Evolutionary conservation across 2,113 vertebrate species (phyloP).

Genomic region (Grammomys dolichurus): DNA sequence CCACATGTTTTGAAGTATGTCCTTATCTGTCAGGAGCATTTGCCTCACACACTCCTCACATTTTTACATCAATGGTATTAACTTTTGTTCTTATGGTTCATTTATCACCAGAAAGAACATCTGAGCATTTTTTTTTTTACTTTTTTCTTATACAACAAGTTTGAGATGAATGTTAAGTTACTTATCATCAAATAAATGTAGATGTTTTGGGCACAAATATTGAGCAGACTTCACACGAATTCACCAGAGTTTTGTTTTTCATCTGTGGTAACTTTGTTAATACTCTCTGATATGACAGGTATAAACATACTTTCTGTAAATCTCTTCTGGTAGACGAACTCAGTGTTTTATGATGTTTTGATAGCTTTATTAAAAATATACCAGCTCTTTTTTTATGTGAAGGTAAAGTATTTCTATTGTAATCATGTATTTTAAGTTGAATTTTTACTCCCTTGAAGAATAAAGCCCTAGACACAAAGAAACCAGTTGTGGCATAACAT

Average conservation of each 20-base stretch:
- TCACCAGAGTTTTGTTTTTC: background rate
- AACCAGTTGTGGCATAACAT: background rate
- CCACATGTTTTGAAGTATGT: slow-evolving; percentile 73
- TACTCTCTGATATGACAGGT: background rate
- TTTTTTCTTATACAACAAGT: slow-evolving; percentile 22
- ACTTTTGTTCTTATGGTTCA: slow-evolving; percentile 61
- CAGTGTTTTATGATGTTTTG: background rate
- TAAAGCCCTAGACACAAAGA: background rate
- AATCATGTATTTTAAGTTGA: background rate
- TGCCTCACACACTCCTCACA: slow-evolving; percentile 71
- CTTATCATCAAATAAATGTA: too few species aligned
- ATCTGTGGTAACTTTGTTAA: background rate
- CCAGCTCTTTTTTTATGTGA: background rate
- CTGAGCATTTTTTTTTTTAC: slow-evolving; percentile 30
- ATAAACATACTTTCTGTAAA: background rate
- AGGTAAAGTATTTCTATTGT: background rate
- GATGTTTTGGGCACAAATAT: background rate
- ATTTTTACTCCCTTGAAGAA: background rate
- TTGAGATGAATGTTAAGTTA: background rate
- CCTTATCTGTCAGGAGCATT: slow-evolving; percentile 68
- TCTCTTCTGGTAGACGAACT: background rate
- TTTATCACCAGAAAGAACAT: slow-evolving; percentile 73
- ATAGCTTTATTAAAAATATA: background rate
- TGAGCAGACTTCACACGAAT: fast-evolving
- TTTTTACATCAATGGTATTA: slow-evolving; percentile 77